Base-by-base conservation (phyloP, 2,113 vertebrate genomes). In the Anser brachyrhynchus region DNA sequence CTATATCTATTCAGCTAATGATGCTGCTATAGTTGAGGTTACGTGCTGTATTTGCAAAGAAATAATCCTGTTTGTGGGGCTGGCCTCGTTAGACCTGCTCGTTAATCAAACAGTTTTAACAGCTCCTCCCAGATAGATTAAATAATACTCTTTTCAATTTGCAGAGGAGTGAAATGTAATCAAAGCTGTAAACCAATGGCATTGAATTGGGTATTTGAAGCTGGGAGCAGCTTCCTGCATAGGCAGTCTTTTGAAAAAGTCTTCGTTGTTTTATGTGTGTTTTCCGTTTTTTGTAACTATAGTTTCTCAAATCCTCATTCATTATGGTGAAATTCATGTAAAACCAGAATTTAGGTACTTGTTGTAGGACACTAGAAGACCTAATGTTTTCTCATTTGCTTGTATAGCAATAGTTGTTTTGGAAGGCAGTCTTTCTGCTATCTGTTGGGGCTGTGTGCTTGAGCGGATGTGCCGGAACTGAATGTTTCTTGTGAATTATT, bases 401-500 rank as follows among this genome's bases (percentile, higher is more conserved):
- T 51, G 9, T 33, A 7, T 20, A 70, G 91, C 41, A 66, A n/a
- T 35, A 35, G 9, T 37, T 73, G 51, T 82, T 70, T 44, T 77
- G 61, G 43, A 78, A 54, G 66, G 33, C 66, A 58, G 29, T 37
- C n/a, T 62, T 28, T 58, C 31, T 0, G 0, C 57, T 86, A 39
- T 73, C 33, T 49, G 17, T 49, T 35, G 58, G 0, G 0, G 33
- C 58, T 89, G 39, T 4, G 2, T 54, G 9, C 67, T 73, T 83
- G 66, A 93, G 54, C 5, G 3, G 23, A 31, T 2, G 1, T 69
- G 25, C 1, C 0, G 66, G 57, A 89, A n/a, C 57, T 57, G 66
- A 17, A 21, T 78, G 59, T 84, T 93, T 80, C 82, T 89, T 81
- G 49, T 46, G 41, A 41, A 21, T 85, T 75, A 65, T 76, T 89